A percentile compares a stretch with the other conserved stretches of the same genome.
Conservation (phyloP, 2,888 invertebrate species). For the Bellardia pandia region DNA sequence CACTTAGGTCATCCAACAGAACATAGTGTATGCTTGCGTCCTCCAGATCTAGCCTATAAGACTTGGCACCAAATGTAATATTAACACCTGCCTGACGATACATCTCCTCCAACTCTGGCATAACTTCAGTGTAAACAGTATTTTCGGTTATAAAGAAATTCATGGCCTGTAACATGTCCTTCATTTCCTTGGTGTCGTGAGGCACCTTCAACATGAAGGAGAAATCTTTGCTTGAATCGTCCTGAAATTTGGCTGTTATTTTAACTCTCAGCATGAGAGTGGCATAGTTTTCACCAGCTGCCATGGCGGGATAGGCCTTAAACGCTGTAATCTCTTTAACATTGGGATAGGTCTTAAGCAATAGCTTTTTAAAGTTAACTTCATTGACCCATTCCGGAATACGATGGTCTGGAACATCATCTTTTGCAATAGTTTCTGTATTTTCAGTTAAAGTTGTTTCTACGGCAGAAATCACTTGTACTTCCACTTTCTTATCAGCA, state of each 20-base stretch:
- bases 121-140: constrained; percentile 75
- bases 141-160: constrained; percentile 78
- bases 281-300: constrained; percentile 80
- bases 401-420: not conserved
- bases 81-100: constrained; percentile 76
- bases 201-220: constrained; percentile 80
- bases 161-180: constrained; percentile 71
- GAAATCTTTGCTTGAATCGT: constrained; percentile 59
- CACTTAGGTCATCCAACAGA: constrained; percentile 79
- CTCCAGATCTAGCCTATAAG: constrained; percentile 71
- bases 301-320: constrained; percentile 74
- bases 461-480: not conserved
- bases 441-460: not conserved
- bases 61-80: constrained; percentile 74
- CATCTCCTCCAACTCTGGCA: constrained; percentile 77
- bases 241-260: constrained; percentile 75
- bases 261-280: constrained; percentile 77
- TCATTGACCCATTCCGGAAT: constrained; percentile 78
- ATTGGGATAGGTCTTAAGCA: constrained; percentile 72
- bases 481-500: not conserved
- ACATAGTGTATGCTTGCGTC: constrained; percentile 76
- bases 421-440: not conserved
- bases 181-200: constrained; percentile 75
- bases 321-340: constrained; percentile 76
- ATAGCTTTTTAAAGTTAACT: constrained; percentile 75